Evolutionary conservation across 2,113 vertebrate genomes (phyloP), one percentile per base, ranked within the genome.

Genomic region (Bostrychus sinensis): DNA sequence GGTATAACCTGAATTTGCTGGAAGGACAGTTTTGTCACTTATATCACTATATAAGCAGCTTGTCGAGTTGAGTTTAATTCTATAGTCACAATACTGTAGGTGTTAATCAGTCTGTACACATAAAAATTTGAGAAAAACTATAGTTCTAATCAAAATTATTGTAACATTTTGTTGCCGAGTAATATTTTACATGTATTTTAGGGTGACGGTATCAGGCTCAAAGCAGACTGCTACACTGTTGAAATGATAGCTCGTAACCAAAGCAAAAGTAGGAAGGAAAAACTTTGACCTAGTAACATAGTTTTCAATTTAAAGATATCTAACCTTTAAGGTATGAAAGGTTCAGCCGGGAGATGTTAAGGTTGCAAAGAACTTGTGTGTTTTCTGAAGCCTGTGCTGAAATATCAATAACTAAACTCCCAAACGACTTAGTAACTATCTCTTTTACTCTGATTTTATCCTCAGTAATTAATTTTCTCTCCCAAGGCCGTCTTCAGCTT

Each of bases 351-450:
- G n/a, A 57, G 43, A 46, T 68, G 64, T 74, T 78, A 62, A 76
- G 61, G 19, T 19, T 39, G 59, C 74, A 66, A 85, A 83, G 70
- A 87, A 83, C 80, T 81, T 75, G 74, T 22, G 43, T 85, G 75
- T 80, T 76, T 72, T 72, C 78, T 72, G 56, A 82, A 86, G 72
- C 72, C 79, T 72, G 76, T 38, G 70, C 68, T 7, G 30, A 86
- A 85, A 89, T 90, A 90, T 88, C 89, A 88, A 86, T 90, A 84
- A 85, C 87, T 84, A 58, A 90, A 88, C 77, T 89, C 86, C 86
- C 83, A 67, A 68, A 83, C 66, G 80, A 83, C 66, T 66, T 60
- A 7, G 83, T 83, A 88, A 88, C 87, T 79, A 89, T 89, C 85
- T 81, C 66, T 55, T 70, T 62, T 19, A 16, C 78, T 72, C 80